These are phyloP conservation scores for Microcebus griseorufus DNA, from an alignment of 2,113 vertebrate species.

Conservation along the genomic window DNA sequence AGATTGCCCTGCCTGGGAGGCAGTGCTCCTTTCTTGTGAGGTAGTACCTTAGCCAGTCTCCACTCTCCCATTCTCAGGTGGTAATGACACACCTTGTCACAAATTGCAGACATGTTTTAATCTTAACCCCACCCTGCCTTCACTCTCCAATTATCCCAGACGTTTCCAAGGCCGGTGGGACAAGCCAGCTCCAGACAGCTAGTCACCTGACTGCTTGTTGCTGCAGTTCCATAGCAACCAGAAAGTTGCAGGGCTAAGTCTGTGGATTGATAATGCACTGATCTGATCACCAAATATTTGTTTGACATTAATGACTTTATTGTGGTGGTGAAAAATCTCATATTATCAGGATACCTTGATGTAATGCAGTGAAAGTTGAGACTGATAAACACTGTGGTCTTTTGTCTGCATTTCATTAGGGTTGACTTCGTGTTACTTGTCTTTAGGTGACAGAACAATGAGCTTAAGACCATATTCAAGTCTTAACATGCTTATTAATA, in stretches of 20 bases:
- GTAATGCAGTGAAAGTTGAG: neutral
- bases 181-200: too few relatives aligned
- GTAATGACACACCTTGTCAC: neutral
- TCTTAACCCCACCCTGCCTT: neutral
- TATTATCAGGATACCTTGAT: neutral
- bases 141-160: neutral
- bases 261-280: neutral
- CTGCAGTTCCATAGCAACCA: neutral
- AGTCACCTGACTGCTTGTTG: neutral
- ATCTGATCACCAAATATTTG: constrained; percentile 31
- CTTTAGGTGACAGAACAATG: neutral
- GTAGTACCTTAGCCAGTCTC: neutral
- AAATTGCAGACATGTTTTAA: neutral
- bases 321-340: neutral
- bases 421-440: neutral
- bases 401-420: neutral
- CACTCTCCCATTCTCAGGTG: neutral
- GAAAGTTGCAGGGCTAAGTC: neutral
- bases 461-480: neutral
- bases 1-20: neutral
- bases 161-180: neutral
- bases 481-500: neutral
- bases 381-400: neutral
- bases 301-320: neutral
- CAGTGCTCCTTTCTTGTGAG: neutral